Conservation (phyloP, 2,888 invertebrate genomes). For the Cerastis leucographa region DNA sequence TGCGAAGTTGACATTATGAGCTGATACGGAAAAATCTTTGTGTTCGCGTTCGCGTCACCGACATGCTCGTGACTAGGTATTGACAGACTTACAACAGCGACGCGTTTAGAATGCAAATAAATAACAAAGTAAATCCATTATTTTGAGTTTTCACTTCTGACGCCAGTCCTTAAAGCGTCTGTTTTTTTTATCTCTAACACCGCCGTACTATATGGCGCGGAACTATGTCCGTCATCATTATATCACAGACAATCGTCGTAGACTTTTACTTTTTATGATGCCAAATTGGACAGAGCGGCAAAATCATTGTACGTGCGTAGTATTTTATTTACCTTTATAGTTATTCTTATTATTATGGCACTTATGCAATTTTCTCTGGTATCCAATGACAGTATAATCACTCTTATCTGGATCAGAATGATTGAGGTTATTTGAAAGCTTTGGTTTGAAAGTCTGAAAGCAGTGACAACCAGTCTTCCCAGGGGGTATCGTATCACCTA, state of each 20-base stretch:
- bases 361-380: slow-evolving; percentile 44
- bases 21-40: too few relatives aligned
- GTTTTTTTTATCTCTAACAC: slow-evolving; percentile 25
- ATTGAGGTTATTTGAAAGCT: slow-evolving; percentile 34
- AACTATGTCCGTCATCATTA: slow-evolving; percentile 69
- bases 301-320: slow-evolving; percentile 58
- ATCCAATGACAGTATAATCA: slow-evolving; percentile 21
- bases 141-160: too few relatives aligned
- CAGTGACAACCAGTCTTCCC: too few relatives aligned
- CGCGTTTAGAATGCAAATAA: too few relatives aligned
- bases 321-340: slow-evolving; percentile 45
- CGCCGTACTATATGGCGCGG: slow-evolving; percentile 51
- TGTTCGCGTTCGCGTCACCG: too few relatives aligned
- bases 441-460: not conserved
- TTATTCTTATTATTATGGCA: slow-evolving; percentile 25
- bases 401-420: slow-evolving; percentile 38
- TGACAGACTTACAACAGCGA: too few relatives aligned
- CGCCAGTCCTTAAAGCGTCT: too few relatives aligned
- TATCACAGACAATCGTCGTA: slow-evolving; percentile 64
- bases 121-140: too few relatives aligned
- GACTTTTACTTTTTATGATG: slow-evolving; percentile 75
- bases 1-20: too few relatives aligned
- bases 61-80: too few relatives aligned
- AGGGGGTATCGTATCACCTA: too few relatives aligned
- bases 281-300: slow-evolving; percentile 52